A percentile compares a stretch with the other conserved stretches of the same genome.
Evolutionary conservation across 2,113 vertebrate species (phyloP).

Genomic region (Seriola aureovittata): DNA sequence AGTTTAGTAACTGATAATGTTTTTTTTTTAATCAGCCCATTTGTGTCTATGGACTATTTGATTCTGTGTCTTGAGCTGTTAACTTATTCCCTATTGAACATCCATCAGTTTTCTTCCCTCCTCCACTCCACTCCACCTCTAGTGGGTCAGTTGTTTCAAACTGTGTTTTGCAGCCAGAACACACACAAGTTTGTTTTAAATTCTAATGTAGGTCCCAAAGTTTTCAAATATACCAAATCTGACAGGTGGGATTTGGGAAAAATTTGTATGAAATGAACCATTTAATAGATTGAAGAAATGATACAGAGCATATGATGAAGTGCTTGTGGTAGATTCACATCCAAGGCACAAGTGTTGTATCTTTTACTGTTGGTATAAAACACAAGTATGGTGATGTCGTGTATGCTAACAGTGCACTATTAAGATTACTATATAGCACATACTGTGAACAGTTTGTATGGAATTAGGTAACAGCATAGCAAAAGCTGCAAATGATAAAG

Average conservation of each 20-base stretch:
- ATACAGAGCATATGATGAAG: neutral
- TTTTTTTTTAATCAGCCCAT: no score
- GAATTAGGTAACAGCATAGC: no score
- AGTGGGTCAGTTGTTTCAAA: neutral
- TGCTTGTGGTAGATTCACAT: neutral
- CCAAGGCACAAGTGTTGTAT: neutral
- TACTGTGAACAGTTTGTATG: neutral
- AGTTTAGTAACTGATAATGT: no score
- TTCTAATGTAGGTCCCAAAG: no score
- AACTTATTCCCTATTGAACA: conserved; percentile 16
- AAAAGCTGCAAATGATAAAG: no score
- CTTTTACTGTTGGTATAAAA: neutral
- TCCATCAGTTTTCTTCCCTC: neutral
- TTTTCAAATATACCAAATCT: no score
- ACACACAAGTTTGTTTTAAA: neutral
- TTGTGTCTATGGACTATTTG: no score
- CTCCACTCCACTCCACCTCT: neutral
- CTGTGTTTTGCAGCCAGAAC: neutral
- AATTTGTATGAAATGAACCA: no score
- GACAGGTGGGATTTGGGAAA: no score
- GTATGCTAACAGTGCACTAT: no score
- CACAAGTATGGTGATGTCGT: neutral
- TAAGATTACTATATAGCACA: neutral
- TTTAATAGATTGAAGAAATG: neutral
- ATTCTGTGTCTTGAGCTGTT: neutral